Evolutionary conservation across 2,113 vertebrate species (phyloP).

Genomic region (Labeo rohita): DNA sequence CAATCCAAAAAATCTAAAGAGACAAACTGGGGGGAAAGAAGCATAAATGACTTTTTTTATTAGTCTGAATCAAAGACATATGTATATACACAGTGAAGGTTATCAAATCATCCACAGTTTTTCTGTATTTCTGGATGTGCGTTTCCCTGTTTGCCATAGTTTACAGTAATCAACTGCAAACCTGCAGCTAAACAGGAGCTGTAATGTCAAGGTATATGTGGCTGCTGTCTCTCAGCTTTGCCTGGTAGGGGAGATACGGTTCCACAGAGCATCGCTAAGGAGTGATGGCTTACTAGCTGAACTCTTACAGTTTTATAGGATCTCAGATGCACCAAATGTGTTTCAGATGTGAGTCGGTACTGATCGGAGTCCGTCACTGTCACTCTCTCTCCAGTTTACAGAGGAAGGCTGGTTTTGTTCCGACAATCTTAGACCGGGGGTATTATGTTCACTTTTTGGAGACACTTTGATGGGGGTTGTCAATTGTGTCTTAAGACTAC

Average conservation of each 20-base stretch:
- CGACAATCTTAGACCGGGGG: constrained; percentile 42
- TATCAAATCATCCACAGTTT: neutral
- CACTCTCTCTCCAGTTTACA: constrained; percentile 38
- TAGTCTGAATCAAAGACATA: neutral
- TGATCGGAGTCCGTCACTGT: constrained; percentile 44
- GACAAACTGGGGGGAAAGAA: neutral
- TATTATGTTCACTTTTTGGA: constrained; percentile 51
- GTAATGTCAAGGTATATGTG: neutral
- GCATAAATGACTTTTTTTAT: neutral
- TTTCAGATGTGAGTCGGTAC: constrained; percentile 58
- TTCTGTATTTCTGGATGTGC: neutral
- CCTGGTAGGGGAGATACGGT: constrained; percentile 54
- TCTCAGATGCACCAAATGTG: constrained; percentile 58
- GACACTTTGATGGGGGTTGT: constrained; percentile 43
- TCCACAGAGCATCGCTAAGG: constrained; percentile 50
- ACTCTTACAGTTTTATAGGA: constrained; percentile 61
- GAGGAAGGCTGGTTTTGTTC: constrained; percentile 45
- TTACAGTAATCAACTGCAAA: constrained; percentile 9
- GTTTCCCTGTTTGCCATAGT: neutral
- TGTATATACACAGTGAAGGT: neutral
- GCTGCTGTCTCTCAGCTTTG: constrained; percentile 45
- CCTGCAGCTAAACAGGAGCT: neutral
- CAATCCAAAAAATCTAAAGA: neutral
- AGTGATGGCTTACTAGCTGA: constrained; percentile 58
- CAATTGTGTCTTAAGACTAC: constrained; percentile 40